phyloP scores from a whole-genome alignment of 1,140 invertebrate genomes.

The Aphelinus atriplicis region DNA sequence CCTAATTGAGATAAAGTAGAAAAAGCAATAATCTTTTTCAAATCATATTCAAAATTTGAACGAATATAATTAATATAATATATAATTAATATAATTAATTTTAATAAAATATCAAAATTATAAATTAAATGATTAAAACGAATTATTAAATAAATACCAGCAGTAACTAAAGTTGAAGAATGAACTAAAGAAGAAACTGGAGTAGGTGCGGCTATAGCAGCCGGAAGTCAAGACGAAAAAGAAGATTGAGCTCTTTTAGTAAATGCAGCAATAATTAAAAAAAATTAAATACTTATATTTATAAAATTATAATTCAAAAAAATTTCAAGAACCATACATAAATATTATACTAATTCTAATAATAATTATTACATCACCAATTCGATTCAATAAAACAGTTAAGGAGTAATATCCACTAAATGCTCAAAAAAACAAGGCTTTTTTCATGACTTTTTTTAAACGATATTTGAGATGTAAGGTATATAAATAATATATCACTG shows the following conservation, averaged over 20 bases:
- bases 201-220: conserved; percentile 76
- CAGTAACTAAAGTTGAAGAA: conserved; percentile 79
- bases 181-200: conserved; percentile 78
- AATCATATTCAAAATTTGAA: conserved; percentile 73
- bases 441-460: too few species aligned
- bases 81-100: too few species aligned
- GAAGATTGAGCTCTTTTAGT: conserved; percentile 81
- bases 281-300: conserved; percentile 61
- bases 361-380: conserved; percentile 71
- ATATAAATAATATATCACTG: too few species aligned
- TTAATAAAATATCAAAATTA: conserved; percentile 41
- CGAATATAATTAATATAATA: too few species aligned
- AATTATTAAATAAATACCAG: conserved; percentile 77
- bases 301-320: conserved; percentile 63
- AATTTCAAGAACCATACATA: conserved; percentile 67
- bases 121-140: conserved; percentile 65
- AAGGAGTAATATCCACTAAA: too few species aligned
- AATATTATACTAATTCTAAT: conserved; percentile 68
- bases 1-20: conserved; percentile 77
- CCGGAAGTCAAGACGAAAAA: conserved; percentile 76
- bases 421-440: too few species aligned
- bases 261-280: conserved; percentile 68
- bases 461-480: too few species aligned
- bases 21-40: conserved; percentile 78
- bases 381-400: conserved; percentile 71